A percentile compares a stretch with the other conserved stretches of the same genome.
Evolutionary conservation across 2,888 invertebrate species (phyloP).

Genomic region (Automeris io): DNA sequence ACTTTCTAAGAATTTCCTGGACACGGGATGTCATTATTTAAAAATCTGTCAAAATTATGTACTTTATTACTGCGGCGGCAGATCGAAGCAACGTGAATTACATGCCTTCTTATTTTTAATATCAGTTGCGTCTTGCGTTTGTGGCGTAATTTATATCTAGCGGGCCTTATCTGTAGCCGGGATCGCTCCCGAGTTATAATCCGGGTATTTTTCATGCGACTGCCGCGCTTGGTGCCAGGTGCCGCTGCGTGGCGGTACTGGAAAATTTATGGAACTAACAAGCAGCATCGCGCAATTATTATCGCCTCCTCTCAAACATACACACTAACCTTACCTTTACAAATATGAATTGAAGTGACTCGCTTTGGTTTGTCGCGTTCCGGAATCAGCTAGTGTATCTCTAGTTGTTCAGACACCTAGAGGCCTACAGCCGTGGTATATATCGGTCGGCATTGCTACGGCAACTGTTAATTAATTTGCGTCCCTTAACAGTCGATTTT

Average conservation of each 20-base stretch:
- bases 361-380: no score
- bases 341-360: no score
- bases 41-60: constrained; percentile 73
- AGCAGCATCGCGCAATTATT: constrained; percentile 60
- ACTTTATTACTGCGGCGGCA: constrained; percentile 64
- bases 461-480: no score
- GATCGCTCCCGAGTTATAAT: constrained; percentile 73
- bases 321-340: no score
- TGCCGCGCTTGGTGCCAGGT: constrained; percentile 28
- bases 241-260: constrained; percentile 39
- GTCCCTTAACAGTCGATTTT: no score
- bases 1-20: constrained; percentile 71
- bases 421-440: no score
- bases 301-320: constrained; percentile 33
- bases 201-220: constrained; percentile 72
- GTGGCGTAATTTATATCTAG: constrained; percentile 72
- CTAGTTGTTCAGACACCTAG: no score
- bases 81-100: constrained; percentile 70
- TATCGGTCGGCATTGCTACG: no score
- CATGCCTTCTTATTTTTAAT: constrained; percentile 73
- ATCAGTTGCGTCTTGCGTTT: constrained; percentile 71
- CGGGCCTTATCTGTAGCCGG: constrained; percentile 55
- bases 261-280: constrained; percentile 62
- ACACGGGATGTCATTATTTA: constrained; percentile 73
- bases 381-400: no score